A percentile compares a stretch with the other conserved stretches of the same genome.
Evolutionary conservation across 35 echinoderm and acorn worm genomes (phyloP).

Genomic region (Stichopus chloronotus): DNA sequence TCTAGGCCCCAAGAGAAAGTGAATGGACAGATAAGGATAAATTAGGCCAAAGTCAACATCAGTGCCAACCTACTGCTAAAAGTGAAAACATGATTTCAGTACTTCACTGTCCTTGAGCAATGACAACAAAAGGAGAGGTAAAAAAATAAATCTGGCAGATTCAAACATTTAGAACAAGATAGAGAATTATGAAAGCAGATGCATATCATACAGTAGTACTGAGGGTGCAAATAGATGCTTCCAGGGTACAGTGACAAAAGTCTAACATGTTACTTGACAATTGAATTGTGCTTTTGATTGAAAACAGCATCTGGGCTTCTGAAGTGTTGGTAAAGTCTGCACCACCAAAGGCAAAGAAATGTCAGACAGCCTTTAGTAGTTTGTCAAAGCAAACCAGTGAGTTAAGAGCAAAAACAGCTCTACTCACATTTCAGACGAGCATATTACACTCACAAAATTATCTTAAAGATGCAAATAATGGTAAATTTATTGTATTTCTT

Average conservation of each 20-base stretch:
- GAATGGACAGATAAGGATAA: neutral
- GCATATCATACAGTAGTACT: neutral
- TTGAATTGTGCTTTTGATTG: neutral
- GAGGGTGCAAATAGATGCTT: neutral
- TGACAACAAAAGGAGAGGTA: too few relatives aligned
- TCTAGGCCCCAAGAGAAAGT: too few relatives aligned
- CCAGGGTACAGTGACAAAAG: neutral
- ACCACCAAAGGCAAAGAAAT: too few relatives aligned
- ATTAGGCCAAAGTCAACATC: conserved; percentile 51
- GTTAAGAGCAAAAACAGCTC: too few relatives aligned
- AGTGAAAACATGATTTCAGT: neutral
- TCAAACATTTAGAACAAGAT: neutral
- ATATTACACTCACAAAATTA: too few relatives aligned
- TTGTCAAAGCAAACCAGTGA: too few relatives aligned
- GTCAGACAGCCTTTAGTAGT: too few relatives aligned
- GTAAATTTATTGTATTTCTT: too few relatives aligned
- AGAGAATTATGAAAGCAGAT: neutral
- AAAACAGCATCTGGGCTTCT: neutral
- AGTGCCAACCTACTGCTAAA: neutral
- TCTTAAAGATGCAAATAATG: too few relatives aligned
- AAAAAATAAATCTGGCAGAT: too few relatives aligned
- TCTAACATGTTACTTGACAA: neutral
- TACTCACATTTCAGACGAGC: too few relatives aligned
- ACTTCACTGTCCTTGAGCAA: neutral
- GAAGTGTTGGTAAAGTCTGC: neutral